A percentile compares a stretch with the other conserved stretches of the same genome.
These are phyloP conservation scores for Neuroterus valhalla DNA, from an alignment of 1,140 invertebrate genomes.

Conservation along the genomic window DNA sequence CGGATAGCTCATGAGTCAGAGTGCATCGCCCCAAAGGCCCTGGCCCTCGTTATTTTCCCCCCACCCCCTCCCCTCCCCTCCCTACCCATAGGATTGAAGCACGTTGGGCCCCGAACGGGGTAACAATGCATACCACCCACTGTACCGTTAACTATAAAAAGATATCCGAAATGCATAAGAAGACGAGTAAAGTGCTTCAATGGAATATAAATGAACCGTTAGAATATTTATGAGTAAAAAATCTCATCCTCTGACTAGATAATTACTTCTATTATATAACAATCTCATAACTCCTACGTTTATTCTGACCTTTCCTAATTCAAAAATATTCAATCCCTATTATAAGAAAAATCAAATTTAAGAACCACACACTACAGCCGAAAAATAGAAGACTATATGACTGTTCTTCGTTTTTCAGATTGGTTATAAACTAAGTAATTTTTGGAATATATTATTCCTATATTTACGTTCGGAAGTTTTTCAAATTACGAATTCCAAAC, in stretches of 20 bases:
- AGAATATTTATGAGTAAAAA: conserved; percentile 21
- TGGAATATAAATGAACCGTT: conserved; percentile 28
- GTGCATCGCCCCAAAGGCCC: not conserved
- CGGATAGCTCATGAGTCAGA: not conserved
- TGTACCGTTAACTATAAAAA: conserved; percentile 28
- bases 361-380: not conserved
- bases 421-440: too few species aligned
- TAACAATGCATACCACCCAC: conserved; percentile 29
- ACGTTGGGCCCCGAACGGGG: not conserved
- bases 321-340: too few species aligned
- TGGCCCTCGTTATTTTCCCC: not conserved
- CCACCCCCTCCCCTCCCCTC: not conserved
- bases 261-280: too few species aligned
- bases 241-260: too few species aligned
- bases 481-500: too few species aligned
- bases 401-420: not conserved
- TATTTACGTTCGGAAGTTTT: too few species aligned
- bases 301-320: too few species aligned
- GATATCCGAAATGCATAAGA: not conserved
- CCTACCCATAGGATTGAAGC: not conserved
- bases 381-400: not conserved
- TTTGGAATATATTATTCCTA: too few species aligned
- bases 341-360: too few species aligned
- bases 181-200: not conserved
- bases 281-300: too few species aligned